Conservation (phyloP, 2,888 invertebrate species). For the Chymomyza amoena region DNA sequence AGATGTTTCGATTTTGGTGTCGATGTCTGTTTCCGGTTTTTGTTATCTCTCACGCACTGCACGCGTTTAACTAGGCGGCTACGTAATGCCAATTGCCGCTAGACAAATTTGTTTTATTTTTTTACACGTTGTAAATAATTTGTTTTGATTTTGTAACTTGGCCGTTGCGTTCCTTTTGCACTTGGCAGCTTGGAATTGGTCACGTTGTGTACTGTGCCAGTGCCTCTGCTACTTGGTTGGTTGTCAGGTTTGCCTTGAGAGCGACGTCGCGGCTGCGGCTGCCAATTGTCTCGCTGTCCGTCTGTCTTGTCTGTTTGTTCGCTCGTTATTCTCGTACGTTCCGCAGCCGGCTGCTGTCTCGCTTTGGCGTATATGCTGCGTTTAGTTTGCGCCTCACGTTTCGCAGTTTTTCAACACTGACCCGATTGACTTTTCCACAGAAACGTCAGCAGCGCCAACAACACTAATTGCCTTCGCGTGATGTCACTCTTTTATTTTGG, state of each 20-base stretch:
- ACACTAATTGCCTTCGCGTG: slow-evolving; percentile 33
- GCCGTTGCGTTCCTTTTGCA: slow-evolving; percentile 15
- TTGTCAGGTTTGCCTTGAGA: slow-evolving; percentile 60
- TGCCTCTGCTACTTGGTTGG: slow-evolving; percentile 11
- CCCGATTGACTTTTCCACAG: slow-evolving; percentile 21
- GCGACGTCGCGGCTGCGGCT: slow-evolving; percentile 22
- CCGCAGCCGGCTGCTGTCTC: slow-evolving; percentile 26
- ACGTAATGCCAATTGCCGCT: not conserved
- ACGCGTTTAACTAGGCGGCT: not conserved
- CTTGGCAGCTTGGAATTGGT: slow-evolving; percentile 12
- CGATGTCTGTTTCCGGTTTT: not conserved
- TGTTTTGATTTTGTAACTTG: slow-evolving; percentile 28
- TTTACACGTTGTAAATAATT: slow-evolving; percentile 32
- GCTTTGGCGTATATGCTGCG: not conserved
- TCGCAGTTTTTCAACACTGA: slow-evolving; percentile 18
- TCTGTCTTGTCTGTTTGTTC: not conserved
- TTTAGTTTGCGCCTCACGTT: not conserved
- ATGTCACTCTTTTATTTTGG: slow-evolving; percentile 54
- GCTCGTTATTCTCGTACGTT: slow-evolving; percentile 53
- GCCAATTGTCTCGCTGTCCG: slow-evolving; percentile 7
- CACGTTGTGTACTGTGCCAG: slow-evolving; percentile 30
- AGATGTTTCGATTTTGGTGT: slow-evolving; percentile 10
- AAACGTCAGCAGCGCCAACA: slow-evolving; percentile 1
- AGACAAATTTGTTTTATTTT: slow-evolving; percentile 17
- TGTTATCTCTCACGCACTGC: slow-evolving; percentile 11